Percentiles rank a stretch among this genome's conserved stretches.
phyloP scores from a whole-genome alignment of 2,888 invertebrate genomes.

The Diabrotica balteata region DNA sequence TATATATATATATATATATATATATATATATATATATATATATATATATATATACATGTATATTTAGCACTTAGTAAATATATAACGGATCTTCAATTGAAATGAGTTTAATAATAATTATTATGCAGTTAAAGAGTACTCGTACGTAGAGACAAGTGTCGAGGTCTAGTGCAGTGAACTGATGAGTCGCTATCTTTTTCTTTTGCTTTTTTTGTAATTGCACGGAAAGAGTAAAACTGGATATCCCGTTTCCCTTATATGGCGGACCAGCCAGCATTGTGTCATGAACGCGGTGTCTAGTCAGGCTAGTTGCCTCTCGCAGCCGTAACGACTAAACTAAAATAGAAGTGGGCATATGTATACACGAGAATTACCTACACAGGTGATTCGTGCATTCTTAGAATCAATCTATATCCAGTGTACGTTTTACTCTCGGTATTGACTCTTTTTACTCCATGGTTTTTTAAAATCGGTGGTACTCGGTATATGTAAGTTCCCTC shows the following conservation, averaged over 20 bases:
- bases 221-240: constrained; percentile 25
- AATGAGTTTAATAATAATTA: constrained; percentile 2
- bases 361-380: constrained; percentile 9
- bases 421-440: constrained; percentile 1
- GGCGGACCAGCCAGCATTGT: constrained; percentile 18
- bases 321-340: constrained; percentile 3
- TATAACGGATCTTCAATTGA: constrained; percentile 4
- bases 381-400: constrained; percentile 9
- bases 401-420: constrained; percentile 1
- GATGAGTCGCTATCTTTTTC: constrained; percentile 35
- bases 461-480: no score
- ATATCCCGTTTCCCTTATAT: constrained; percentile 24
- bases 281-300: constrained; percentile 25
- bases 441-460: neutral
- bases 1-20: no score
- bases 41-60: no score
- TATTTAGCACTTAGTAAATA: no score
- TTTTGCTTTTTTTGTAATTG: constrained; percentile 22
- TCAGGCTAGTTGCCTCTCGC: constrained; percentile 12
- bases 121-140: constrained; percentile 4
- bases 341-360: constrained; percentile 5
- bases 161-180: constrained; percentile 40
- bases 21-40: no score
- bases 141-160: constrained; percentile 17
- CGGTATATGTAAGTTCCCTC: no score